A percentile compares a stretch with the other conserved stretches of the same genome.
Evolutionary conservation across 2,113 vertebrate genomes (phyloP).

Genomic region (Silurus glanis): DNA sequence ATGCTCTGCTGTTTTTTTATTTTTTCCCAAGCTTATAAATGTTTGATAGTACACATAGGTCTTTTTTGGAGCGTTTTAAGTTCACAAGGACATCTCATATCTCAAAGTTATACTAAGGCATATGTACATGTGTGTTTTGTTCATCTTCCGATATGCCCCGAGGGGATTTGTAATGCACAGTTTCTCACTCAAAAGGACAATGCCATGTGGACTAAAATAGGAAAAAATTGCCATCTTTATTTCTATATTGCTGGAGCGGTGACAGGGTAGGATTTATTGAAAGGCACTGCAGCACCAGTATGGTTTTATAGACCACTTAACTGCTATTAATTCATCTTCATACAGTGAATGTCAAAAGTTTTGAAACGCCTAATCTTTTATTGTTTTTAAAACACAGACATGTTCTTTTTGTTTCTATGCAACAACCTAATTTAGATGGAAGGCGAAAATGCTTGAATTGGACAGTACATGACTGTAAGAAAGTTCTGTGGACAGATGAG

Average conservation of each 20-base stretch:
- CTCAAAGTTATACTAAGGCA: background rate
- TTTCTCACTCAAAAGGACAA: too few species aligned
- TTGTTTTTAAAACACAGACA: too few species aligned
- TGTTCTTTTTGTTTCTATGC: too few species aligned
- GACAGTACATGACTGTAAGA: too few species aligned
- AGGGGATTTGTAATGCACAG: background rate
- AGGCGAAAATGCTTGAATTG: too few species aligned
- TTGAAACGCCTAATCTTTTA: too few species aligned
- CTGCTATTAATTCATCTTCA: constrained; percentile 1
- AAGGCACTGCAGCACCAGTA: background rate
- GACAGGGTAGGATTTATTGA: background rate
- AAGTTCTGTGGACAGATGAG: too few species aligned
- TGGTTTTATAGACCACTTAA: background rate
- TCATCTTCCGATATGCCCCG: background rate
- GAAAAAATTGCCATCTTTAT: background rate
- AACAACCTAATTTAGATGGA: too few species aligned
- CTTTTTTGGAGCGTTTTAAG: background rate
- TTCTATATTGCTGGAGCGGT: background rate
- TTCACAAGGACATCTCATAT: background rate
- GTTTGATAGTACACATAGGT: constrained; percentile 9
- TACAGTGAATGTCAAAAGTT: background rate
- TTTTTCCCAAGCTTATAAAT: background rate
- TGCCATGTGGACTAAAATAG: background rate
- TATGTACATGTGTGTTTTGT: background rate
- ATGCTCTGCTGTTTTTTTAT: background rate